Evolutionary conservation across 2,113 vertebrate genomes (phyloP), one percentile per base, ranked within the genome.

Genomic region (Thermophis baileyi): DNA sequence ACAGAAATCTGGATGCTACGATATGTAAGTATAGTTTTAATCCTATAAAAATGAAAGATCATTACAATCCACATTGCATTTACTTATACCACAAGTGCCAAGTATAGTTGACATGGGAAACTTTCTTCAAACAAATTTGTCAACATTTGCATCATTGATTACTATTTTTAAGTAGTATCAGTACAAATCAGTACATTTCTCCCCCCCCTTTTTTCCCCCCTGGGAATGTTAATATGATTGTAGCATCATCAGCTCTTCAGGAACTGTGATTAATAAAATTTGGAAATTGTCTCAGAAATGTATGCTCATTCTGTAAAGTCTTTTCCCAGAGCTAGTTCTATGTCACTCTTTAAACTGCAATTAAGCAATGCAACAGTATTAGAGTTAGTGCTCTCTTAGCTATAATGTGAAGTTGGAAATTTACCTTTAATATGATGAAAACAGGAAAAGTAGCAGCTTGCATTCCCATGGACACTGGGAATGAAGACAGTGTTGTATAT

Each of bases 61-160:
- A 57, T 40, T 81, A 22, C 27, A 30, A 85, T 35, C 27, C 7
- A 54, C 35, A 25, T 20, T 88, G 24, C 46, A 54, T 60, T 91
- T 87, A 35, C 87, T 92, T 50, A 40, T 9, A 35, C 91, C 44
- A 95, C 96, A 90, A 96, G 96, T 97, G 96, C 95, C 96, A 96
- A 94, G 85, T 4, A 1, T 95, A 94, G 55, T 94, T 96, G 96
- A 96, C 95, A 93, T 94, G 95, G 94, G 6, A 9, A 60, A 90
- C 3, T 85, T 74, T 88, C 92, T 93, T 24, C 25, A 24, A 1
- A 81, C 40, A 55, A 24, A n/a, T 35, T 24, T 81, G 10, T 69
- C 85, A 47, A 57, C 8, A 63, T 81, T 89, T 89, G 46, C 53
- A 90, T 16, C 74, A 87, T 22, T 44, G 69, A 47, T 50, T 12